phyloP scores from a whole-genome alignment of 2,888 invertebrate genomes.

The Trimorus sp. region DNA sequence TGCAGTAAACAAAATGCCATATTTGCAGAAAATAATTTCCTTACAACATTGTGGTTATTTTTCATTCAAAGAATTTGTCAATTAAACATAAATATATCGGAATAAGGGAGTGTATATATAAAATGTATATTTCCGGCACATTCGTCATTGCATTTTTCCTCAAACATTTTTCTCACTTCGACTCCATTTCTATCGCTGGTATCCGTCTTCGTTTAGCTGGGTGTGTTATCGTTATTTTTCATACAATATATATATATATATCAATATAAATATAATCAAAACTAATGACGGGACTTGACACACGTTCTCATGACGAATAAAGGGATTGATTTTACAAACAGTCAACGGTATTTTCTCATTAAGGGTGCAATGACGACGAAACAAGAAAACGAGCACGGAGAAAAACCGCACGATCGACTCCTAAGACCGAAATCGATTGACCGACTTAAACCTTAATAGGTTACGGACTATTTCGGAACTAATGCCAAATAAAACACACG shows the following conservation, averaged over 20 bases:
- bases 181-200: background rate
- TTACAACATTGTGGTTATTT: too few relatives aligned
- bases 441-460: conserved; percentile 46
- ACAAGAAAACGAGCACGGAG: conserved; percentile 18
- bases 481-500: conserved; percentile 30
- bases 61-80: too few relatives aligned
- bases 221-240: conserved; percentile 37
- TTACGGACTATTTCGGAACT: conserved; percentile 38
- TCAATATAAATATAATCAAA: conserved; percentile 25
- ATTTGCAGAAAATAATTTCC: too few relatives aligned
- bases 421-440: conserved; percentile 42
- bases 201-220: conserved; percentile 15
- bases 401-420: conserved; percentile 36
- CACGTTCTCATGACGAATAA: conserved; percentile 18
- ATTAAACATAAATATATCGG: too few relatives aligned
- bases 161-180: conserved; percentile 35
- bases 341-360: conserved; percentile 40
- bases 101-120: background rate
- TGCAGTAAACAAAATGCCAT: too few relatives aligned
- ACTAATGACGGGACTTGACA: conserved; percentile 15
- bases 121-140: conserved; percentile 17
- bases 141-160: conserved; percentile 13
- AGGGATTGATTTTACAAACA: conserved; percentile 45
- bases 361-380: conserved; percentile 32
- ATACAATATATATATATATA: conserved; percentile 39